A percentile compares a stretch with the other conserved stretches of the same genome.
Conservation (phyloP, 2,888 invertebrate genomes). For the Dyspetes luteomarginatus region DNA sequence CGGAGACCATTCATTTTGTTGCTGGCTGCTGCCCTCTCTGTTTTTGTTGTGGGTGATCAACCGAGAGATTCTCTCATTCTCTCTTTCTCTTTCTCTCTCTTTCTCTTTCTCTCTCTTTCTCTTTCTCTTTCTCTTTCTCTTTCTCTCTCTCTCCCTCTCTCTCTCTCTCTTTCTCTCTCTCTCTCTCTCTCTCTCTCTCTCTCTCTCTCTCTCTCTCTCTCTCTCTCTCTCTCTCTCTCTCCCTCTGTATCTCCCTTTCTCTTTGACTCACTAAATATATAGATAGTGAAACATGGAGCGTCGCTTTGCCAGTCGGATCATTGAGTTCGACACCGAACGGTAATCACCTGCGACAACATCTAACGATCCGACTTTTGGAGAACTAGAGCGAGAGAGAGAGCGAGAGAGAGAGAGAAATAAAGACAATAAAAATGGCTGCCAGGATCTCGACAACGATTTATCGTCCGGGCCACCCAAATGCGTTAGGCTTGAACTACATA, state of each 20-base stretch:
- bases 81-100: neutral
- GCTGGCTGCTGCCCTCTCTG: constrained; percentile 24
- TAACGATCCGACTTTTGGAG: constrained; percentile 55
- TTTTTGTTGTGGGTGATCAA: constrained; percentile 58
- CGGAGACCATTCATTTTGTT: constrained; percentile 53
- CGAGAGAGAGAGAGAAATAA: constrained; percentile 22
- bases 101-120: neutral
- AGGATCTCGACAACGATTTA: constrained; percentile 51
- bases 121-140: neutral
- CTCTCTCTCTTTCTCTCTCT: neutral
- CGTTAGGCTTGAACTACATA: constrained; percentile 39
- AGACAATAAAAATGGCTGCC: constrained; percentile 43
- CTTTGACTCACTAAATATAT: constrained; percentile 10
- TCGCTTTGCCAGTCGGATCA: constrained; percentile 59
- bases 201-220: neutral
- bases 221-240: neutral
- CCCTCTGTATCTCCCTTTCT: neutral
- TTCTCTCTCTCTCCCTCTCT: neutral
- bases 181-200: neutral
- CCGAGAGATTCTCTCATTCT: constrained; percentile 16
- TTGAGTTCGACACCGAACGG: constrained; percentile 65
- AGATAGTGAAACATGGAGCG: constrained; percentile 6
- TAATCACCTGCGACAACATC: constrained; percentile 66
- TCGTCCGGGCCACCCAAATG: constrained; percentile 59
- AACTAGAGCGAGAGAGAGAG: constrained; percentile 17